Percentiles rank a stretch among this genome's conserved stretches.
Conservation (phyloP, 2,888 invertebrate species). For the Druceiella hillmani region DNA sequence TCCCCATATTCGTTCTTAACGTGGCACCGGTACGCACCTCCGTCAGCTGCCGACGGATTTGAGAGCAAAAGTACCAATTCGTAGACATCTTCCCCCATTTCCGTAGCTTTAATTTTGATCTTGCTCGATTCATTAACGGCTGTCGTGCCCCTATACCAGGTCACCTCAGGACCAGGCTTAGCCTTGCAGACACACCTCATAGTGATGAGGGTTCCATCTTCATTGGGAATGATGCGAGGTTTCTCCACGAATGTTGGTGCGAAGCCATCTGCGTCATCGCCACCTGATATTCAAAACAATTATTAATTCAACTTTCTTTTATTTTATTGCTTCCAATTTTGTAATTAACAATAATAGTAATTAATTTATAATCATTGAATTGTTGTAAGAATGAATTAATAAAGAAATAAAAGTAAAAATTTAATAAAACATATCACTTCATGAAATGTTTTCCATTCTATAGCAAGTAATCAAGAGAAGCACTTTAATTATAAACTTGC, state of each 20-base stretch:
- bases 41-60: constrained; percentile 50
- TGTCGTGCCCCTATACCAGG: constrained; percentile 91
- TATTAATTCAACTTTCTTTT: too few relatives aligned
- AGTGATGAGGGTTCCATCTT: constrained; percentile 92
- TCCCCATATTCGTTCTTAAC: constrained; percentile 95
- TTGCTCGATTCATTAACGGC: constrained; percentile 79
- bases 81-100: constrained; percentile 79
- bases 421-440: too few relatives aligned
- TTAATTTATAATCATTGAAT: too few relatives aligned
- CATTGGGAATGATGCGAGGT: constrained; percentile 98
- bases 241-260: constrained; percentile 97
- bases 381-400: too few relatives aligned
- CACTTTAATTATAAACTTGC: too few relatives aligned
- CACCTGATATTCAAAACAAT: constrained; percentile 68
- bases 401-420: too few relatives aligned
- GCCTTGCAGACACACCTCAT: constrained; percentile 97
- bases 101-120: constrained; percentile 72
- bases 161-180: constrained; percentile 89
- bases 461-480: too few relatives aligned
- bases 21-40: constrained; percentile 73
- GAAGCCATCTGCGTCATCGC: constrained; percentile 87
- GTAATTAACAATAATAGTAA: too few relatives aligned
- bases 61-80: constrained; percentile 67
- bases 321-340: too few relatives aligned
- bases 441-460: too few relatives aligned